Evolutionary conservation across 1,140 invertebrate genomes (phyloP), one percentile per base, ranked within the genome.

Genomic region (Lepidurus apus): DNA sequence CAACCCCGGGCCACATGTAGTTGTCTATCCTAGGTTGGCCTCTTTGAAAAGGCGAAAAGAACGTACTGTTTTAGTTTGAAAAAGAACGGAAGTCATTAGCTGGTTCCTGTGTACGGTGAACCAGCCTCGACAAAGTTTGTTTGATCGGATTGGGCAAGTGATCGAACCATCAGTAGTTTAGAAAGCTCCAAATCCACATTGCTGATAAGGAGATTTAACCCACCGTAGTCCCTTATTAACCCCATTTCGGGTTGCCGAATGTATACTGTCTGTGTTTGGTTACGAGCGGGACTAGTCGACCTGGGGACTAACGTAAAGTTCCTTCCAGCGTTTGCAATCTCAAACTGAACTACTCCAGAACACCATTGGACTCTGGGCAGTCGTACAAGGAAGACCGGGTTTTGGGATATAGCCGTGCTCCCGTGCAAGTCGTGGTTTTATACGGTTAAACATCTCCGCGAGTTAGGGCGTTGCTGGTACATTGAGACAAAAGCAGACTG

Each of bases 341-440:
- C 53, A 21, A 21, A 65, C 13, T 65, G 53, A 17, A 65, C 53
- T 65, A 65, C 53, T n/a, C n/a, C 53, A 65, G 9, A 65, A 65
- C 53, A 65, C 13, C 47, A 65, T 65, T 11, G 53, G 13, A 21
- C 53, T 65, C 53, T 65, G 53, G n/a, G 53, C 53, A 65, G 53
- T 65, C 53, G 53, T n/a, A 65, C 53, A 65, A 65, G 53, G 53
- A 65, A 65, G 53, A 65, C 53, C 53, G 21, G 53, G 21, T 65
- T 65, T 65, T 34, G 34, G 53, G 53, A 21, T 8, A 21, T 65
- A 13, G 53, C n/a, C 21, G 53, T 65, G 53, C 13, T 11, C 13
- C 53, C n/a, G 53, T 65, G 53, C 53, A 21, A 65, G 53, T 65
- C 53, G 53, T 65, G 53, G 53, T 21, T n/a, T 65, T 65, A 7